Evolutionary conservation across 1,140 invertebrate genomes (phyloP), one percentile per base, ranked within the genome.

Genomic region (Neodiprion virginianus): DNA sequence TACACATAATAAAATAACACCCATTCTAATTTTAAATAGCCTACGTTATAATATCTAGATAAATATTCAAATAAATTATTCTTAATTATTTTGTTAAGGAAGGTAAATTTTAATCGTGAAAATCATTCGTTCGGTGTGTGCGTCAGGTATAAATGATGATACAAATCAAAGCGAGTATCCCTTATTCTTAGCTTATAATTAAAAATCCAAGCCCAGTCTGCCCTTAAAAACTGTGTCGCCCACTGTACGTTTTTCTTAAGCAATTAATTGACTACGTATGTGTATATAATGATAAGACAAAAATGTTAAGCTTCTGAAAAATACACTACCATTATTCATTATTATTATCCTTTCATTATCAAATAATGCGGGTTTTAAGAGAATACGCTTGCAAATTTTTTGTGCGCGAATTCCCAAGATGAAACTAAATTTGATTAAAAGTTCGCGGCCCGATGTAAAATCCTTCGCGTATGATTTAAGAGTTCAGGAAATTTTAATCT

Each of bases 211-310:
- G 68, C 53, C 53, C 53, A 61, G 67, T 47, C 40, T 47, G 70
- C 17, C 23, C 70, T 49, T 71, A 7, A 71, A 69, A 21, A 49
- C 68, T 67, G 48, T 72, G 72, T 48, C 68, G 12, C 61, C 66
- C 28, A 71, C 48, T 65, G 67, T 75, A 76, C 50, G 70, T 80
- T 76, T 72, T 76, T 71, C 68, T 82, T 75, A 69, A 69, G 23
- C 17, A 69, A 69, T 69, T 84, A 79, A 82, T 83, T 83, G 78
- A 71, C 48, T 23, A 79, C 80, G 78, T 86, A 87, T 87, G 82
- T 87, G 83, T 88, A 88, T 85, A 88, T 88, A 88, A 87, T 84
- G 83, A 87, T 87, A 87, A 83, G 50, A 75, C 72, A 82, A 83
- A 79, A 83, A 76, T 85, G 82, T 85, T 85, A 83, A 86, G 81